phyloP scores from a whole-genome alignment of 2,888 invertebrate species.

The Ectemnius continuus region DNA sequence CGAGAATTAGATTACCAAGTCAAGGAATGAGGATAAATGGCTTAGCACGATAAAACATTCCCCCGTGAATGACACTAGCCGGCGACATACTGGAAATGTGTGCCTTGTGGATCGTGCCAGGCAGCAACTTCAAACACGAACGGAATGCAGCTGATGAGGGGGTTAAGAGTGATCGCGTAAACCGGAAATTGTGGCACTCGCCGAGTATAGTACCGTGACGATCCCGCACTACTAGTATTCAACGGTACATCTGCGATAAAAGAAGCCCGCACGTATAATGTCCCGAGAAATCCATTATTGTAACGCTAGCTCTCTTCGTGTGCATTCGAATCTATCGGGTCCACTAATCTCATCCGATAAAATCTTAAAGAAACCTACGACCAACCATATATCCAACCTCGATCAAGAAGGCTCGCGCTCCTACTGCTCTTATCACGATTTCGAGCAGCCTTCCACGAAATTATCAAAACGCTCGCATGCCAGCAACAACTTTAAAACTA shows the following conservation, averaged over 20 bases:
- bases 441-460: background rate
- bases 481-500: too few species aligned
- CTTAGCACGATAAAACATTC: too few species aligned
- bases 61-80: too few species aligned
- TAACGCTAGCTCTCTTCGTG: background rate
- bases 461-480: too few species aligned
- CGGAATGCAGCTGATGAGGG: constrained; percentile 52
- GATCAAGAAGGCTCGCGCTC: too few species aligned
- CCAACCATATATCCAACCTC: too few species aligned
- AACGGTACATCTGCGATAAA: constrained; percentile 22
- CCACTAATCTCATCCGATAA: background rate
- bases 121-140: constrained; percentile 40
- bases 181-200: constrained; percentile 52
- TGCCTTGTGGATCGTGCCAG: constrained; percentile 32
- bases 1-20: too few species aligned
- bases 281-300: constrained; percentile 22
- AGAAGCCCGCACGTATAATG: constrained; percentile 1
- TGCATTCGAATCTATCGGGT: constrained; percentile 5
- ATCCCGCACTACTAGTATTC: constrained; percentile 43
- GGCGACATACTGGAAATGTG: background rate
- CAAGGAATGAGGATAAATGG: background rate
- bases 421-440: background rate
- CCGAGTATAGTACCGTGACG: constrained; percentile 45
- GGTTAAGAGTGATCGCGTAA: constrained; percentile 53
- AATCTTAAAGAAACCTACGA: background rate